These are phyloP conservation scores for Halichoerus grypus DNA, from an alignment of 2,113 vertebrate genomes.

Conservation along the genomic window DNA sequence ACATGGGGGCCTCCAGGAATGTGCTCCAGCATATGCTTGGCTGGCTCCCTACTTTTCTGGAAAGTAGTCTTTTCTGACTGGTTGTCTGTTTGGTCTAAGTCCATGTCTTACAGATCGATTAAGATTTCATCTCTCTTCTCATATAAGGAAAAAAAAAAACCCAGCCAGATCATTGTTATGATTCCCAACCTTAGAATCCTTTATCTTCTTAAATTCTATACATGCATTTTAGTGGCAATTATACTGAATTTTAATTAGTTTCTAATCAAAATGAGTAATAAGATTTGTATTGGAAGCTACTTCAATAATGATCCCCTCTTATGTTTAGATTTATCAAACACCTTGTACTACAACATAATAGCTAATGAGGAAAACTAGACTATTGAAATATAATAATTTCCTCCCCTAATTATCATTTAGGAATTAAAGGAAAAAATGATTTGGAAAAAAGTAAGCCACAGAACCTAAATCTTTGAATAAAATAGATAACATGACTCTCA, in stretches of 20 bases:
- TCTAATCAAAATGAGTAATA: not conserved
- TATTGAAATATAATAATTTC: not conserved
- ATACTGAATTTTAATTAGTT: not conserved
- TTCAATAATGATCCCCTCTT: not conserved
- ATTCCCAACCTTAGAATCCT: not conserved
- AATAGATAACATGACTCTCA: not conserved
- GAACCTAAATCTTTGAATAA: slow-evolving; percentile 11
- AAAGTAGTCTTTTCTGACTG: not conserved
- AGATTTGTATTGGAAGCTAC: not conserved
- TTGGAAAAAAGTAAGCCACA: not conserved
- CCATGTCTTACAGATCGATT: not conserved
- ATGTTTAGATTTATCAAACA: not conserved
- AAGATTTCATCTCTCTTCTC: not conserved
- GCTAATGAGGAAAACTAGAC: not conserved
- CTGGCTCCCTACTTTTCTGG: not conserved
- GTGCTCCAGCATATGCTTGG: not conserved
- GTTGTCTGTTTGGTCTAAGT: not conserved
- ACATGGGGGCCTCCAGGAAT: rapidly evolving
- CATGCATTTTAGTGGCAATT: not conserved
- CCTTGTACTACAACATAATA: not conserved
- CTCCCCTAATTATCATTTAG: not conserved
- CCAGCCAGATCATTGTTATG: not conserved
- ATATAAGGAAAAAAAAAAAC: not conserved
- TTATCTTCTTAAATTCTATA: not conserved
- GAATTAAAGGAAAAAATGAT: not conserved